phyloP scores from a whole-genome alignment of 2,113 vertebrate species.

The Clarias gariepinus region DNA sequence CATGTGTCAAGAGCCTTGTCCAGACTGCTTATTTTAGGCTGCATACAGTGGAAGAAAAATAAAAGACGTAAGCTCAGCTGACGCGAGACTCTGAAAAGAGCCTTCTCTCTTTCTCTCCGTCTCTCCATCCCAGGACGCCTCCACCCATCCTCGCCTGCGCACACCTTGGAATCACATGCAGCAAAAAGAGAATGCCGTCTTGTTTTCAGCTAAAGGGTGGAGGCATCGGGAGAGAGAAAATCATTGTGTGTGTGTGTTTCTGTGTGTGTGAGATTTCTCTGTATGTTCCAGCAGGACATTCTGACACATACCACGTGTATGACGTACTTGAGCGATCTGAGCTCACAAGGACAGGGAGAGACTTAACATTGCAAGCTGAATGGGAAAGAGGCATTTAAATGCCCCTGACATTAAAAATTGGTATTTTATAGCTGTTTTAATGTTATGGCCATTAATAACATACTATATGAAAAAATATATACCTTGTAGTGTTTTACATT shows the following conservation, averaged over 20 bases:
- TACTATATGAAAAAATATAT: background rate
- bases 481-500: background rate
- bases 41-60: constrained; percentile 33
- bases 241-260: background rate
- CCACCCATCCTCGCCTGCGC: background rate
- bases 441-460: background rate
- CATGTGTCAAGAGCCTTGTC: constrained; percentile 22
- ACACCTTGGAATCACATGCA: constrained; percentile 19
- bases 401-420: background rate
- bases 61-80: constrained; percentile 47
- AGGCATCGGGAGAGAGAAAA: background rate
- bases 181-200: constrained; percentile 26
- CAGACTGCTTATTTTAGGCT: constrained; percentile 46
- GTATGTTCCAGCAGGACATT: constrained; percentile 19
- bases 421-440: background rate
- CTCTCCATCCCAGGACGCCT: background rate
- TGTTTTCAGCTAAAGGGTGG: constrained; percentile 15
- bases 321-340: background rate
- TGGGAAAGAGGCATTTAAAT: background rate
- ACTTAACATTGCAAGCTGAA: background rate
- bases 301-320: constrained; percentile 12
- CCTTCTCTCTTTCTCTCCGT: constrained; percentile 20
- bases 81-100: constrained; percentile 34
- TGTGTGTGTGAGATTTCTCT: constrained; percentile 9
- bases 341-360: background rate